phyloP scores from a whole-genome alignment of 2,113 vertebrate species.

The Oreochromis tanganicae region DNA sequence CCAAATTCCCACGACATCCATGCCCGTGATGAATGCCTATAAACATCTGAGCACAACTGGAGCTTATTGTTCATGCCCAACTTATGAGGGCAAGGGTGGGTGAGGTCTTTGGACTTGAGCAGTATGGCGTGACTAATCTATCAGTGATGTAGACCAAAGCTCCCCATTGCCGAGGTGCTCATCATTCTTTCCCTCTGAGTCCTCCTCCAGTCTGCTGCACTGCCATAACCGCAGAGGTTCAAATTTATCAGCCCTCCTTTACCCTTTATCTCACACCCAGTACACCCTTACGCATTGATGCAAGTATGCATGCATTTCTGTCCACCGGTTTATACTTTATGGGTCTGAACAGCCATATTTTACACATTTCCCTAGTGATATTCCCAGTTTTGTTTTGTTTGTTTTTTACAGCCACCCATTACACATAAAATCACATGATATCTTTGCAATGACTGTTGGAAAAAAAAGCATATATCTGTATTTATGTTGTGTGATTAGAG shows the following conservation, averaged over 20 bases:
- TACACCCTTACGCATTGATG: not conserved
- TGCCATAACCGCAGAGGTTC: slow-evolving; percentile 12
- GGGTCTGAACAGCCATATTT: not conserved
- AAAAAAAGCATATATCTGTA: not conserved
- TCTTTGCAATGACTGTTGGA: not conserved
- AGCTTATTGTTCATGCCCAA: not conserved
- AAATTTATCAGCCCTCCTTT: slow-evolving; percentile 5
- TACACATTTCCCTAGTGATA: not conserved
- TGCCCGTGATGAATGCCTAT: not conserved
- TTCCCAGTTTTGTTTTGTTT: not conserved
- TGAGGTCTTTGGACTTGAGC: slow-evolving; percentile 22
- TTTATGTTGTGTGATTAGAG: not conserved
- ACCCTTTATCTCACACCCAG: not conserved
- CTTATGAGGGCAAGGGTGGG: not conserved
- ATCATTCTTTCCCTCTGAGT: slow-evolving; percentile 66
- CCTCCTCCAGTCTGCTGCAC: not conserved
- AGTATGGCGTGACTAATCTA: slow-evolving; percentile 48
- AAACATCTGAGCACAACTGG: not conserved
- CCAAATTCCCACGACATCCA: not conserved
- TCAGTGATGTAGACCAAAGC: slow-evolving; percentile 40
- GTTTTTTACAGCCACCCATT: not conserved
- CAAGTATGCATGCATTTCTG: not conserved
- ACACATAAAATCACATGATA: not conserved
- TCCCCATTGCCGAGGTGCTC: slow-evolving; percentile 38
- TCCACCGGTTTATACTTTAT: not conserved